Evolutionary conservation across 2,113 vertebrate species (phyloP), one percentile per base, ranked within the genome.

Genomic region (Peromyscus maniculatus): DNA sequence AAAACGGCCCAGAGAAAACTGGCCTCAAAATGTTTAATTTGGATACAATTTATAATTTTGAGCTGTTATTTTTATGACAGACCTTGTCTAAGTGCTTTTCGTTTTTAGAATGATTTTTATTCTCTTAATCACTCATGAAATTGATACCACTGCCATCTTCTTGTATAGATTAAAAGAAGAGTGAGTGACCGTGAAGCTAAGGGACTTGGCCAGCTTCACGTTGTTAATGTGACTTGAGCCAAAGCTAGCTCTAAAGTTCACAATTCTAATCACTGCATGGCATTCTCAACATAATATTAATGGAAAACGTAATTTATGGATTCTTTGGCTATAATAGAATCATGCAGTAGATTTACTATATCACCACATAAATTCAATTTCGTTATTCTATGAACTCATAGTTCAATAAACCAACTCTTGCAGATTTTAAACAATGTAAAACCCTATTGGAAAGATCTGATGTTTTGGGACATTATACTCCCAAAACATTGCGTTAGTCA

Each of bases 401-500:
- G 57, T 57, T 97, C 62, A 95, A 87, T 86, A 91, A 95, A 94
- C 66, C 36, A 80, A 88, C 46, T 93, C 91, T 88, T 91, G 10
- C 7, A 87, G 77, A 90, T 75, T 91, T 93, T 95, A 97, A 46
- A 86, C n/a, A 96, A 92, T 31, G 55, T 28, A 93, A 91, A 91
- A 79, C 39, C 49, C 87, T 26, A 78, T 79, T 97, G 69, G 86
- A 95, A 96, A 84, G 43, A 80, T 24, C 86, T 91, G 78, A 71
- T 71, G 62, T 88, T 91, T 52, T 46, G 83, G 19, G 66, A 16
- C 91, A 88, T 43, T 79, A 57, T 1, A 88, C 22, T 87, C 49
- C 22, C 66, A 93, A 93, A 52, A 87, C 55, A 96, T 39, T 89
- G 49, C 46, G 96, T 97, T 93, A 96, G 97, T 97, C 90, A 90